These are phyloP conservation scores for Sinonovacula constricta DNA, from an alignment of 1,140 invertebrate species.

Conservation along the genomic window DNA sequence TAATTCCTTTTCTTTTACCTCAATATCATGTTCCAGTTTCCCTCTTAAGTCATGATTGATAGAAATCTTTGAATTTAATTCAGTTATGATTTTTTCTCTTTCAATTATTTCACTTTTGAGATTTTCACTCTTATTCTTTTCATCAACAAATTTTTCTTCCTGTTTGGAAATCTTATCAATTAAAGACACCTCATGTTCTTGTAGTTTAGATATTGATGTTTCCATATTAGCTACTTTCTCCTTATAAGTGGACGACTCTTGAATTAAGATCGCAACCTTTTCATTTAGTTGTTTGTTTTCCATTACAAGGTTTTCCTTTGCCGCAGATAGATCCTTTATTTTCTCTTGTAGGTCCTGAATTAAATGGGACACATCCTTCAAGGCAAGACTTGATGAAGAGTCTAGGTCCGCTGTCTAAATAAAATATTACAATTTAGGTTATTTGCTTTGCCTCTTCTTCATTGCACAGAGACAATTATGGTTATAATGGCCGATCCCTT, in stretches of 20 bases:
- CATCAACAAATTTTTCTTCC: not conserved
- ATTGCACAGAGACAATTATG: too few relatives aligned
- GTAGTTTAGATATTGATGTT: not conserved
- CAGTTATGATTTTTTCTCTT: slow-evolving; percentile 27
- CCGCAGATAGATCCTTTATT: not conserved
- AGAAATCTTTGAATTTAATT: not conserved
- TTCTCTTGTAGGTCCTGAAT: slow-evolving; percentile 28
- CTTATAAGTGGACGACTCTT: slow-evolving; percentile 3
- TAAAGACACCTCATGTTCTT: slow-evolving; percentile 22
- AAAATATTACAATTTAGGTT: too few relatives aligned
- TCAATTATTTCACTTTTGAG: not conserved
- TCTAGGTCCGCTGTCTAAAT: slow-evolving; percentile 42
- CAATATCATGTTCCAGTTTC: not conserved
- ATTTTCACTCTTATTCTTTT: not conserved
- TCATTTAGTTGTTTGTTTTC: slow-evolving; percentile 3
- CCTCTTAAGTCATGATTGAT: not conserved
- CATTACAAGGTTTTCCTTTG: slow-evolving; percentile 5
- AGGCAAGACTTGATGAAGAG: slow-evolving; percentile 13
- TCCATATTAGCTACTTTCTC: slow-evolving; percentile 24
- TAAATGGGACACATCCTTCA: slow-evolving; percentile 46
- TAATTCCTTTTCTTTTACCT: not conserved
- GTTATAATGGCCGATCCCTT: too few relatives aligned
- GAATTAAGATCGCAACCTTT: slow-evolving; percentile 4
- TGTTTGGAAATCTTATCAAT: slow-evolving; percentile 12
- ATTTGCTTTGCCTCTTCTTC: too few relatives aligned